phyloP scores from a whole-genome alignment of 2,888 invertebrate genomes.

The Stictocephala bisonia region DNA sequence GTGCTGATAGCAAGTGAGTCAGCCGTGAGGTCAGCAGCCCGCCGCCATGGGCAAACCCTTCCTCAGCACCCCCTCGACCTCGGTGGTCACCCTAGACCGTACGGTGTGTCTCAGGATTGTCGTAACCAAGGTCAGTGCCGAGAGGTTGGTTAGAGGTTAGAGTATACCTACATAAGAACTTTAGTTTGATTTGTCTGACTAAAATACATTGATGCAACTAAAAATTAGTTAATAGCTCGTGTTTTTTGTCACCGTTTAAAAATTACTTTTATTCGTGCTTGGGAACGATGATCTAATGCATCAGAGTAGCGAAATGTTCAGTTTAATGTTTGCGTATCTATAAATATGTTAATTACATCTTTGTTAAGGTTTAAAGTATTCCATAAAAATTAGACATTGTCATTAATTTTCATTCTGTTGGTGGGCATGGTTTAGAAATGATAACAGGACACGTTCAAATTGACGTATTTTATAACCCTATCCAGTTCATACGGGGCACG shows the following conservation, averaged over 20 bases:
- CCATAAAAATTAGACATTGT: no score
- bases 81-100: not conserved
- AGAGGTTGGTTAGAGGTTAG: not conserved
- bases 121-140: not conserved
- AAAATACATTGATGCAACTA: not conserved
- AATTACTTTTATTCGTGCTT: no score
- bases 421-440: no score
- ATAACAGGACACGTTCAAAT: no score
- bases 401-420: no score
- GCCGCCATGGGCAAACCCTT: slow-evolving; percentile 12
- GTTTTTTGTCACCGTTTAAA: not conserved
- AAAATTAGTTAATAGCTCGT: not conserved
- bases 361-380: no score
- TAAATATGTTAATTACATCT: no score
- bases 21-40: not conserved
- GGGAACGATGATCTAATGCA: no score
- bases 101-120: not conserved
- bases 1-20: not conserved
- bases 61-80: not conserved
- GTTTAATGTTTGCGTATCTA: no score
- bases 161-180: not conserved
- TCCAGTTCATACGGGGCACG: no score
- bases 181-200: not conserved
- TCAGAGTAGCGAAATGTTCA: no score
- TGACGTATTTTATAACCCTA: no score